Evolutionary conservation across 1,140 invertebrate genomes (phyloP), one percentile per base, ranked within the genome.

Genomic region (Pseudomyrmex sp.): DNA sequence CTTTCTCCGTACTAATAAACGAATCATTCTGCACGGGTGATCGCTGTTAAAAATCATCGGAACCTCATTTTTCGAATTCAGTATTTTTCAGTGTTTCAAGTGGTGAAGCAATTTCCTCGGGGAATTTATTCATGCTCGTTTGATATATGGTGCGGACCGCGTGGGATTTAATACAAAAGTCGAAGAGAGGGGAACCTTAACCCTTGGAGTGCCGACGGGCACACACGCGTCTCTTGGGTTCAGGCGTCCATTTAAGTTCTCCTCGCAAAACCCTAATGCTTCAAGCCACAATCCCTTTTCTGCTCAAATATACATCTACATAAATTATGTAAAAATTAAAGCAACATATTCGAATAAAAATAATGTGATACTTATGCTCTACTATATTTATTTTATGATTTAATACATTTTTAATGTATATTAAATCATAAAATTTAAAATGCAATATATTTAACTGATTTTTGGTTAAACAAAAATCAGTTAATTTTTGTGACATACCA

Each of bases 91-190:
- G 46, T 59, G 44, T 61, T 74, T 61, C 18, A 23, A 46, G 72
- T 61, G 35, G 56, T 15, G 46, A 44, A 12, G 56, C 13, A 74
- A 18, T 59, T 48, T 35, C 44, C 56, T 59, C 18, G 35, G 56
- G 13, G 59, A 74, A 74, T 74, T 61, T 74, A 74, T 74, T 61
- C 72, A 48, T 35, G 70, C 12, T 23, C 26, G 44, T 74, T 74
- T 59, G 18, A 74, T 61, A 13, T 61, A 61, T 74, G 72, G 59
- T 23, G 18, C 35, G 54, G 18, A 48, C 35, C 56, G 18, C 35
- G 18, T 56, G 56, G 54, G 56, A 46, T 61, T 61, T 74, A 48
- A 74, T 61, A 48, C 72, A 12, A 61, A 74, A 61, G 72, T 74
- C 56, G 56, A 74, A 46, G 18, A 13, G 20, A 48, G 35, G 35